Evolutionary conservation across 1,140 invertebrate species (phyloP).

Genomic region (Danaus plexippus): DNA sequence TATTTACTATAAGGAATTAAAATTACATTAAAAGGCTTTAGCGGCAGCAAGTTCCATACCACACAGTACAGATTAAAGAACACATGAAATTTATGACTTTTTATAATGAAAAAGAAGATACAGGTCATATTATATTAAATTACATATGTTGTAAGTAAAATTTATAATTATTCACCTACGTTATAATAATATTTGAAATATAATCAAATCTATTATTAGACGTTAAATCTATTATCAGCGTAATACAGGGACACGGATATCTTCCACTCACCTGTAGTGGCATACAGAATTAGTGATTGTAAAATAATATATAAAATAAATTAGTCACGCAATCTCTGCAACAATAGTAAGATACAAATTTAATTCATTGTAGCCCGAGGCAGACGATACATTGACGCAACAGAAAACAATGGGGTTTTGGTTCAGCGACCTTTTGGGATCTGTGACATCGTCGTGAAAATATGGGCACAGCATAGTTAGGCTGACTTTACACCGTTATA

Average conservation of each 20-base stretch:
- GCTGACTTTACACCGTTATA: constrained; percentile 3
- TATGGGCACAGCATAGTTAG: constrained; percentile 57
- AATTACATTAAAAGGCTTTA: too few species aligned
- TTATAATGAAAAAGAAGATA: too few species aligned
- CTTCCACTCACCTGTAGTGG: constrained; percentile 16
- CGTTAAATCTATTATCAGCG: constrained; percentile 4
- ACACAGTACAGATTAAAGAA: too few species aligned
- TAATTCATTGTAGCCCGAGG: constrained; percentile 61
- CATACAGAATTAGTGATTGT: constrained; percentile 22
- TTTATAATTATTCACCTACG: too few species aligned
- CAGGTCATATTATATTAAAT: too few species aligned
- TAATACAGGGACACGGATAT: constrained; percentile 2
- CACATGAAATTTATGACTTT: too few species aligned
- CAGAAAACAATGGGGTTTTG: constrained; percentile 63
- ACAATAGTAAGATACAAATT: constrained; percentile 65
- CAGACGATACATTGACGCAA: constrained; percentile 69
- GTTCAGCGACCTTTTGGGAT: constrained; percentile 65
- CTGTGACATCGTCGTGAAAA: constrained; percentile 68
- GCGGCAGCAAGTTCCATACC: too few species aligned
- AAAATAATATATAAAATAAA: constrained; percentile 45
- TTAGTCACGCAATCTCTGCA: constrained; percentile 57
- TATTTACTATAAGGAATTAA: too few species aligned
- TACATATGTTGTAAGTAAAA: too few species aligned
- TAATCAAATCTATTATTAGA: too few species aligned
- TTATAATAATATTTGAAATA: too few species aligned